phyloP scores from a whole-genome alignment of 2,113 vertebrate species.

The Cyanoliseus patagonus region DNA sequence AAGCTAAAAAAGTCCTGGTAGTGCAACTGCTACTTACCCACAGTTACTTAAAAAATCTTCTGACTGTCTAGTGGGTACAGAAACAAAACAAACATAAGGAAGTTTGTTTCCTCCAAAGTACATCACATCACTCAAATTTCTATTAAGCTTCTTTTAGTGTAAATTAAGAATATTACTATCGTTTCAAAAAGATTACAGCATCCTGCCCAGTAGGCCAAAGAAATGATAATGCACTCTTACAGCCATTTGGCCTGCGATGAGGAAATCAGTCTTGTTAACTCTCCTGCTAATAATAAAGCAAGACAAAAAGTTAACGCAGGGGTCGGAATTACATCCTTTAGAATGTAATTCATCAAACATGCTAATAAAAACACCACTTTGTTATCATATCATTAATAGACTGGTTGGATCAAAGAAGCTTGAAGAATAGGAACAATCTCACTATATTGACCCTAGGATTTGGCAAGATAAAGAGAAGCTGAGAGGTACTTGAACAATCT shows the following conservation, averaged over 20 bases:
- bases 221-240: not conserved
- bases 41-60: not conserved
- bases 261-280: not conserved
- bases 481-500: not conserved
- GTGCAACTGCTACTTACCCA: not conserved
- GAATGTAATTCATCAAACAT: not conserved
- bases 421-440: not conserved
- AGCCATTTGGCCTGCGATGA: not conserved
- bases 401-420: not conserved
- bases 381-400: not conserved
- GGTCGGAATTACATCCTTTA: not conserved
- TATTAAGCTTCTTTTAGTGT: not conserved
- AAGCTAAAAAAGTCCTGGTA: not conserved
- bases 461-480: not conserved
- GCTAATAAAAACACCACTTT: not conserved
- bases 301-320: not conserved
- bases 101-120: not conserved
- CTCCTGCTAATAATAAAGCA: not conserved
- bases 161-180: not conserved
- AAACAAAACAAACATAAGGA: not conserved
- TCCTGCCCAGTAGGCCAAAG: not conserved
- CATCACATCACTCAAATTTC: not conserved
- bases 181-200: not conserved
- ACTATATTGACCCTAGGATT: not conserved
- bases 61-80: not conserved